Evolutionary conservation across 2,113 vertebrate species (phyloP), one percentile per base, ranked within the genome.

Genomic region (Herpailurus yagouaroundi): DNA sequence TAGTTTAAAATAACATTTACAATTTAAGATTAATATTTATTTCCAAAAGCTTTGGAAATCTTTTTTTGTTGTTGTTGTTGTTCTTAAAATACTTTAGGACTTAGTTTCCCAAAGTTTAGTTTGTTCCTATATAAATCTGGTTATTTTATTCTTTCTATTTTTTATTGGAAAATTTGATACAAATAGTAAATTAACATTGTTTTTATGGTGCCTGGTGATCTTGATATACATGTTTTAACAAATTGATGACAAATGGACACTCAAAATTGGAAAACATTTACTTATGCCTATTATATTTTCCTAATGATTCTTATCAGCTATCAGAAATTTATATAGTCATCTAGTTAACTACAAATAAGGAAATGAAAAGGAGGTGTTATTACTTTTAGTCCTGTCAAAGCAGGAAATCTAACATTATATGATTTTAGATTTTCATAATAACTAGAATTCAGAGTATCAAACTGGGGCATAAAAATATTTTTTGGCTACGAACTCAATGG

Each of bases 351-450:
- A 91, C 89, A 87, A 87, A 69, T 31, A 76, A 77, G 6, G 95
- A 80, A 57, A 92, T 0, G 69, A 88, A 80, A 91, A 16, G 21
- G 13, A 76, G 4, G 3, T 92, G 92, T 93, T 52, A 92, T 69
- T 57, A 89, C 66, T 89, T 41, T 92, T 84, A 87, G 36, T 64
- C 13, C 1, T 9, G 74, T 23, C 4, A 96, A 97, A 95, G 29
- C 31, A 97, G 33, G 8, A 91, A 94, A 95, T 95, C 68, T 83
- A 95, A 0, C 4, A 73, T 95, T 18, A 25, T 94, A 48, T 71
- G 91, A 94, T 96, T 97, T 97, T 94, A 94, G 31, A 97, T 97
- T 96, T 88, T 94, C 85, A 81, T 95, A 97, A 97, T 98, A 98
- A 98, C 83, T 95, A 97, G 74, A 98, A 97, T 85, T 71, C 16